phyloP scores from a whole-genome alignment of 2,113 vertebrate species.

The Ibidorhyncha struthersii region DNA sequence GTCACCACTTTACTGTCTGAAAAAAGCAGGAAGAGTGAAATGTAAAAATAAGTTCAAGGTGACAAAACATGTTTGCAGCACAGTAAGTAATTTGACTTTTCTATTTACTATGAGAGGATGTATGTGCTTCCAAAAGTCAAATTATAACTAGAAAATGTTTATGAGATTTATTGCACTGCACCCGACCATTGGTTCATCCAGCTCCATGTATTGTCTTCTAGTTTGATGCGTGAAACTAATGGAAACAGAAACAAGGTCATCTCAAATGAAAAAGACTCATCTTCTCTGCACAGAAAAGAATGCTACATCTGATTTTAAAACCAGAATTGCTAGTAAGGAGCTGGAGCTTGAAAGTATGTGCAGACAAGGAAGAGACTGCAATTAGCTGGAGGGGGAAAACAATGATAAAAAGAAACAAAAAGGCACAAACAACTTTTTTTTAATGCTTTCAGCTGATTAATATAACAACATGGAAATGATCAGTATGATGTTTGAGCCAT shows the following conservation, averaged over 20 bases:
- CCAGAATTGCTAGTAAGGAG: not conserved
- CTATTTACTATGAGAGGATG: not conserved
- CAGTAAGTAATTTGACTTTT: not conserved
- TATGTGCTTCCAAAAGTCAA: not conserved
- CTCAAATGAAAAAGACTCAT: not conserved
- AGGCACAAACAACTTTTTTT: not conserved
- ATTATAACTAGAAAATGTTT: not conserved
- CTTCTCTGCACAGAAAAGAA: not conserved
- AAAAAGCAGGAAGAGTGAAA: not conserved
- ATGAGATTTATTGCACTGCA: not conserved
- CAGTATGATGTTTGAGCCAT: not conserved
- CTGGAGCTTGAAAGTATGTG: not conserved
- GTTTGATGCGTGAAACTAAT: not conserved
- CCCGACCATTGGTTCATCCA: not conserved
- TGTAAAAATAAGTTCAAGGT: not conserved
- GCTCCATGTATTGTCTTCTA: not conserved
- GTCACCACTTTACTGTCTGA: not conserved
- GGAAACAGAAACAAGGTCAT: not conserved
- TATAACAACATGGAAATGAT: not conserved
- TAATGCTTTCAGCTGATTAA: not conserved
- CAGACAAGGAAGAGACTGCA: not conserved
- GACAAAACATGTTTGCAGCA: not conserved
- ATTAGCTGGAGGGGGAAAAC: not conserved
- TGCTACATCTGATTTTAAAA: not conserved
- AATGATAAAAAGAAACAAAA: not conserved